phyloP scores from a whole-genome alignment of 2,888 invertebrate species.

The Drosophila mimica region DNA sequence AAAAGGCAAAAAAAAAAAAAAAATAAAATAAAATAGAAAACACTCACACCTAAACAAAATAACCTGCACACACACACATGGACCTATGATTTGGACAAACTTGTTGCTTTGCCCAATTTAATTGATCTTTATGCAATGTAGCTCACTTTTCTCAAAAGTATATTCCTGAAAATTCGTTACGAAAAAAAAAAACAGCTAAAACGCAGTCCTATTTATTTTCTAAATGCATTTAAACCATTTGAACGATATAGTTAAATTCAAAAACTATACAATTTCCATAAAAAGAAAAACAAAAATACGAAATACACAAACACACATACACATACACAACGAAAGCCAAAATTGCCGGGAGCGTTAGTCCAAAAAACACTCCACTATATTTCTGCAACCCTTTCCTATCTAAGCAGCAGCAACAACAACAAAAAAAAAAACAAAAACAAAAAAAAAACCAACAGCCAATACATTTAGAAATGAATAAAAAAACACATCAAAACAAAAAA shows the following conservation, averaged over 20 bases:
- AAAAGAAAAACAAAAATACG: slow-evolving; percentile 29
- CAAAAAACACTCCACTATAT: slow-evolving; percentile 62
- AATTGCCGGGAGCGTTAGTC: slow-evolving; percentile 74
- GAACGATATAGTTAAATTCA: slow-evolving; percentile 68
- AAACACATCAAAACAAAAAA: slow-evolving; percentile 32
- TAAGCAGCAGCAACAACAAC: slow-evolving; percentile 61
- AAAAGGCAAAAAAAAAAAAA: slow-evolving; percentile 12
- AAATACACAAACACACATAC: slow-evolving; percentile 10
- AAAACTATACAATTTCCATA: slow-evolving; percentile 80
- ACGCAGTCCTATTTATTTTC: slow-evolving; percentile 79
- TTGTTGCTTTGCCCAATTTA: slow-evolving; percentile 36
- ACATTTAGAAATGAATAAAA: slow-evolving; percentile 58
- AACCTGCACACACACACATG: slow-evolving; percentile 8
- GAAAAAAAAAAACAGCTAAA: slow-evolving; percentile 33
- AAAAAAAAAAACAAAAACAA: slow-evolving; percentile 10
- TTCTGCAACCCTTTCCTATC: slow-evolving; percentile 75
- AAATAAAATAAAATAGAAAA: slow-evolving; percentile 8
- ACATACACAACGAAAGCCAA: slow-evolving; percentile 58
- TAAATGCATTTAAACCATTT: slow-evolving; percentile 79
- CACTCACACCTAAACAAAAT: slow-evolving; percentile 13
- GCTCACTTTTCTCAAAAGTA: slow-evolving; percentile 67
- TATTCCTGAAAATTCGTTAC: slow-evolving; percentile 76
- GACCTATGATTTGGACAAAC: slow-evolving; percentile 34
- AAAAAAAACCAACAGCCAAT: slow-evolving; percentile 47
- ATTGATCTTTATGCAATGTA: slow-evolving; percentile 46